A percentile compares a stretch with the other conserved stretches of the same genome.
Conservation (phyloP, 2,888 invertebrate species). For the Dorcus hopei region DNA sequence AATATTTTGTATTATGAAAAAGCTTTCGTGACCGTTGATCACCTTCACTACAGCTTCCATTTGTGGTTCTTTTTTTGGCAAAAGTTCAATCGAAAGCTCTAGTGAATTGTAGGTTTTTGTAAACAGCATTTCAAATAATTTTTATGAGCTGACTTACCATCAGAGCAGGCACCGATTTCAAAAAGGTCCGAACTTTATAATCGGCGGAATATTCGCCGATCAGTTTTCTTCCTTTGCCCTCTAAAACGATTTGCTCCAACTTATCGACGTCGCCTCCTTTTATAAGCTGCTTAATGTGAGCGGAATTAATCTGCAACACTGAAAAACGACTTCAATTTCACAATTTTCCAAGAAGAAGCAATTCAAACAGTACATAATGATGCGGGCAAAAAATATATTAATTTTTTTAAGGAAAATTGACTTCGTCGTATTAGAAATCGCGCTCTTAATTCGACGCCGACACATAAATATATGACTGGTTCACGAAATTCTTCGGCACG, state of each 20-base stretch:
- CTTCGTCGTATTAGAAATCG: neutral
- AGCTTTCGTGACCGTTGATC: too few relatives aligned
- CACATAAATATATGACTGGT: too few relatives aligned
- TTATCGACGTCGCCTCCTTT: slow-evolving; percentile 62
- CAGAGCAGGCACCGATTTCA: slow-evolving; percentile 65
- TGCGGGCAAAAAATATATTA: too few relatives aligned
- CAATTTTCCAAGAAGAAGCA: neutral
- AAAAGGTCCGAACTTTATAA: slow-evolving; percentile 60
- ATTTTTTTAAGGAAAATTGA: too few relatives aligned
- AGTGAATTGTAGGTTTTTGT: too few relatives aligned
- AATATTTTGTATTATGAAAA: too few relatives aligned
- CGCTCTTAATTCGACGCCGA: too few relatives aligned
- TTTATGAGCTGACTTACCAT: slow-evolving; percentile 53
- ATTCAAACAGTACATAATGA: neutral
- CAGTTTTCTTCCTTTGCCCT: slow-evolving; percentile 66
- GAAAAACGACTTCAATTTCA: slow-evolving; percentile 14
- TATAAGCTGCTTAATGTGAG: slow-evolving; percentile 56
- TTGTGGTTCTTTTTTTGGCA: too few relatives aligned
- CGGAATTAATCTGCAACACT: slow-evolving; percentile 54
- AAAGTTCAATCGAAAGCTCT: too few relatives aligned
- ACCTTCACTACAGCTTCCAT: too few relatives aligned
- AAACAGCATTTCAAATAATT: too few relatives aligned
- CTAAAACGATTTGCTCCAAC: slow-evolving; percentile 63
- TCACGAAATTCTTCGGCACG: too few relatives aligned
- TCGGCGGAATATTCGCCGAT: slow-evolving; percentile 63